Base-by-base conservation (phyloP, 2,797 vertebrate genomes). In the Vireo griseus region DNA sequence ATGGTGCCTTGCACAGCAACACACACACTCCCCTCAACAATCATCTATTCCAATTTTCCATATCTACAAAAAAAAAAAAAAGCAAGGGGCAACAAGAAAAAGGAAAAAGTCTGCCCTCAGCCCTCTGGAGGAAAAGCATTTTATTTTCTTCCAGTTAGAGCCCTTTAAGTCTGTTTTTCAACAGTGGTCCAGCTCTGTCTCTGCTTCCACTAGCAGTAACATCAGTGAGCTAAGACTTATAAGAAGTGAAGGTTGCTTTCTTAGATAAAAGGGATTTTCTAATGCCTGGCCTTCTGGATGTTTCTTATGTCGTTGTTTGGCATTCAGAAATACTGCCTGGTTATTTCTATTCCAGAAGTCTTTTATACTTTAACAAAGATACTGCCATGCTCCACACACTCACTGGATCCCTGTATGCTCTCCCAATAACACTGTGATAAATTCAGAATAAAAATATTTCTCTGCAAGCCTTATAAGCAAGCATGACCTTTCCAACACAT, bases 231-330 rank as follows among this genome's bases (percentile, higher is more conserved):
- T 81, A 88, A 76, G 51, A 57, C 35, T 68, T 77, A 40, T 3
- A 80, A 85, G 72, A 77, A 73, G 51, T 11, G 11, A 89, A 89
- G 50, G 61, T 42, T 69, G 51, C 22, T 85, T 90, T 81, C 86
- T 61, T 3, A 2, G 54, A 86, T 90, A 81, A 92, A 88, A 94
- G 50, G 45, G 86, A 91, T 92, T 93, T 96, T 81, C 76, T 93
- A 69, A 93, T 59, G 62, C 17, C 15, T 65, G 57, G n/a, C 68
- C 61, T 90, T 86, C 81, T 79, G 65, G 57, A 61, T 35, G 11
- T 86, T 91, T 86, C 83, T 59, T 71, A 37, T 55, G 33, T 44
- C 76, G 63, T 5, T 76, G 33, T 74, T 39, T 77, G 81, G 81
- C 65, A 86, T 92, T 83, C 65, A 92, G 54, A 94, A 92, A 71